These are phyloP conservation scores for Drosophila phalerata DNA, from an alignment of 2,888 invertebrate genomes.

Conservation along the genomic window DNA sequence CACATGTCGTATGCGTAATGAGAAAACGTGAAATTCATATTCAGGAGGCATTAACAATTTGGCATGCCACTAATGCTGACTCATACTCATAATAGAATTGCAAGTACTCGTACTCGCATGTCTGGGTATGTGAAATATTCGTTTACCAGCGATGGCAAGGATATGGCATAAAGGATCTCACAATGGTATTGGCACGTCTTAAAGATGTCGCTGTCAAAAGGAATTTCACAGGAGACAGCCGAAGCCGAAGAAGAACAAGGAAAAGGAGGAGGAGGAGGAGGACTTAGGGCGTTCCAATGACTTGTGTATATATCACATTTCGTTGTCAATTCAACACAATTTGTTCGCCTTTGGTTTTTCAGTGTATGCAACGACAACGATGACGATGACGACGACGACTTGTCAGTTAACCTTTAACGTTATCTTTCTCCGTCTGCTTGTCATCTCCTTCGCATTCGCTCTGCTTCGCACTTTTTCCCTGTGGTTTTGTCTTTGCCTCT, in stretches of 20 bases:
- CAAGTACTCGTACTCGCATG: conserved; percentile 5
- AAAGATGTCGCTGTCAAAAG: conserved; percentile 59
- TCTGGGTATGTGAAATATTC: conserved; percentile 26
- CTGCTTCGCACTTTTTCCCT: neutral
- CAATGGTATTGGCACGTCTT: conserved; percentile 49
- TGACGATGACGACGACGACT: conserved; percentile 13
- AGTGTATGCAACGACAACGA: conserved; percentile 26
- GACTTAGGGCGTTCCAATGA: conserved; percentile 32
- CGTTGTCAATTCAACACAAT: conserved; percentile 61
- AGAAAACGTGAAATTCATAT: conserved; percentile 13
- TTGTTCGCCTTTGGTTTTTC: conserved; percentile 47
- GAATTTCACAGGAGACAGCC: conserved; percentile 60
- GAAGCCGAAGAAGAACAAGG: neutral
- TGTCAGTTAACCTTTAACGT: conserved; percentile 53
- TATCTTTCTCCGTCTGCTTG: neutral
- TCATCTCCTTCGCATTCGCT: neutral
- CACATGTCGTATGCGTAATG: conserved; percentile 31
- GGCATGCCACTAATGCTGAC: conserved; percentile 34
- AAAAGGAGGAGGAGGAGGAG: neutral
- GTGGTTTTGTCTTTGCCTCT: conserved; percentile 31
- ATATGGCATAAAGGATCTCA: conserved; percentile 13
- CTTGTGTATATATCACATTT: conserved; percentile 48
- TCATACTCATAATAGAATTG: conserved; percentile 30
- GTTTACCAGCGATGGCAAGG: conserved; percentile 9
- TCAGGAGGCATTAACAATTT: conserved; percentile 27